phyloP scores from a whole-genome alignment of 2,797 vertebrate species.

The Clamator glandarius region DNA sequence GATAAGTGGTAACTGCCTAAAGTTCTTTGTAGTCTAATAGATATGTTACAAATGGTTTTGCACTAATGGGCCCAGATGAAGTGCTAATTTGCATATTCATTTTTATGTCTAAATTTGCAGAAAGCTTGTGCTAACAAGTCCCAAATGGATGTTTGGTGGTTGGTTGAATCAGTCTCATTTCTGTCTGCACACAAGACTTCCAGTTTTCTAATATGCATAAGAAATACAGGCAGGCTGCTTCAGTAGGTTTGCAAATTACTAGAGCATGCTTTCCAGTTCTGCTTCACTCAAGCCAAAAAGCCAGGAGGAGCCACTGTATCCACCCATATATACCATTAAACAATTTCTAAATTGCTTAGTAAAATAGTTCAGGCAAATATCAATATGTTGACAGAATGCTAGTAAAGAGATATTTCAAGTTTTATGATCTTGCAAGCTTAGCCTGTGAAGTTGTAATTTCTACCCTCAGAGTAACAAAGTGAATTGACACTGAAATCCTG shows the following conservation, averaged over 20 bases:
- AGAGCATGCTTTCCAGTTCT: background rate
- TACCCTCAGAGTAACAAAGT: background rate
- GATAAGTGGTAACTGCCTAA: background rate
- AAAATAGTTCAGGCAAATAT: background rate
- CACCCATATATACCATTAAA: background rate
- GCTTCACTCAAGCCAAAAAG: background rate
- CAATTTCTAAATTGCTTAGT: background rate
- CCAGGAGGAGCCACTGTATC: background rate
- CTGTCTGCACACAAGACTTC: background rate
- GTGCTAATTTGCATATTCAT: background rate
- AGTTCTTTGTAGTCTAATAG: background rate
- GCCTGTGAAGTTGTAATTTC: background rate
- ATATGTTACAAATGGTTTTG: background rate
- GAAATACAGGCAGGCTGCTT: background rate
- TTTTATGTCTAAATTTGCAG: background rate
- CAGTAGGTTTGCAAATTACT: background rate
- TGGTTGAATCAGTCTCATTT: background rate
- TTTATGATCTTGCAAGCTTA: background rate
- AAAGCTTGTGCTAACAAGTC: background rate
- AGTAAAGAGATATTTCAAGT: background rate
- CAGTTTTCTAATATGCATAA: background rate
- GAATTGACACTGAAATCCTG: conserved; percentile 37
- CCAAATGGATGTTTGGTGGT: background rate
- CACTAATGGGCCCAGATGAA: background rate
- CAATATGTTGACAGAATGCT: background rate